Evolutionary conservation across 1,140 invertebrate species (phyloP).

Genomic region (Melipona quadrifasciata): DNA sequence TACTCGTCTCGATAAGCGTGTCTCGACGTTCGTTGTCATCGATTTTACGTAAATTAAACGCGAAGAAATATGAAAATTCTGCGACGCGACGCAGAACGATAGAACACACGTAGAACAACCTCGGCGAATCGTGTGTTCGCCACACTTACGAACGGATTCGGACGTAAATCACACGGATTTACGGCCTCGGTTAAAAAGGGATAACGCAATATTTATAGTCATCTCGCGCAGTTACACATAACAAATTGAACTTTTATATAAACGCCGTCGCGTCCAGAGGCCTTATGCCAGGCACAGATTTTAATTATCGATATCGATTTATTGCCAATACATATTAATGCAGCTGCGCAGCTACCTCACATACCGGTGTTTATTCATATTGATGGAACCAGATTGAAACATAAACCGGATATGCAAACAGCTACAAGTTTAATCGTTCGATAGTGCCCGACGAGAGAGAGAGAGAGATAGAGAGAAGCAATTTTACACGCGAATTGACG

Average conservation of each 20-base stretch:
- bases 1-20: background rate
- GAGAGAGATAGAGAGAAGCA: background rate
- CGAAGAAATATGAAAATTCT: conserved; percentile 71
- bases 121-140: conserved; percentile 62
- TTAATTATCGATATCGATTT: conserved; percentile 83
- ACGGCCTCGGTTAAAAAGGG: conserved; percentile 79
- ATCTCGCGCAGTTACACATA: conserved; percentile 80
- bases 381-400: conserved; percentile 79
- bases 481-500: conserved; percentile 20
- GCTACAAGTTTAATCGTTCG: conserved; percentile 66
- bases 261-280: conserved; percentile 62
- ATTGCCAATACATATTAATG: conserved; percentile 81
- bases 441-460: conserved; percentile 40
- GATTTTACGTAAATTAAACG: conserved; percentile 19
- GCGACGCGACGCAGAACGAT: conserved; percentile 61
- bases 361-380: conserved; percentile 78
- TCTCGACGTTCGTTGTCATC: background rate
- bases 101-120: conserved; percentile 50
- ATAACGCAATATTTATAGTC: conserved; percentile 81
- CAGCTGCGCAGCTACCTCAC: conserved; percentile 66
- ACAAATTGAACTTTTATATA: conserved; percentile 82
- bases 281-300: conserved; percentile 72
- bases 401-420: conserved; percentile 78
- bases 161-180: conserved; percentile 80
- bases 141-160: conserved; percentile 67